These are phyloP conservation scores for Noctua comes DNA, from an alignment of 2,888 invertebrate genomes.

Conservation along the genomic window DNA sequence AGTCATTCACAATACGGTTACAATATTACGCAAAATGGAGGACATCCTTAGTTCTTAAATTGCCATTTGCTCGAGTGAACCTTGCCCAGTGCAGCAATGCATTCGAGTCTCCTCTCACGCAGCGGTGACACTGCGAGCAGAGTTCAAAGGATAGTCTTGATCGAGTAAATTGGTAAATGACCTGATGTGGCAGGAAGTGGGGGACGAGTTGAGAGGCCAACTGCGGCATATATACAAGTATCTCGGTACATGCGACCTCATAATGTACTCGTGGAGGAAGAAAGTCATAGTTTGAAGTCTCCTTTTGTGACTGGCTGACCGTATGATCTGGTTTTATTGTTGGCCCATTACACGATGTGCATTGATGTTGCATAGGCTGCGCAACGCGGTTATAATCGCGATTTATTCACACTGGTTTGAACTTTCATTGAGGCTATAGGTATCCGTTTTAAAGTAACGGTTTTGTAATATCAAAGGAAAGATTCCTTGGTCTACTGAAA, in stretches of 20 bases:
- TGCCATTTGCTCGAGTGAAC: conserved; percentile 16
- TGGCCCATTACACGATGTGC: conserved; percentile 8
- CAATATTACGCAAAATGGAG: conserved; percentile 5
- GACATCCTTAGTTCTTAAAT: background rate
- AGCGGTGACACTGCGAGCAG: conserved; percentile 60
- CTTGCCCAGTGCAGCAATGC: conserved; percentile 48
- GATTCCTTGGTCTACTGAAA: too few species aligned
- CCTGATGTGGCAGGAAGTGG: conserved; percentile 80
- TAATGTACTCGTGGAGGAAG: conserved; percentile 33
- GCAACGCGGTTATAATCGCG: background rate
- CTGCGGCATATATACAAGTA: conserved; percentile 39
- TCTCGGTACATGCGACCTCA: conserved; percentile 29
- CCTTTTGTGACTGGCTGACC: conserved; percentile 8
- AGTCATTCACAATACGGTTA: background rate
- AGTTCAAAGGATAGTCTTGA: conserved; percentile 74
- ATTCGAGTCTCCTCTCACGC: conserved; percentile 46
- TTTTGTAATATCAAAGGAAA: background rate
- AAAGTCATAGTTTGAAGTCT: conserved; percentile 34
- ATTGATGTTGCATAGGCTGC: conserved; percentile 8
- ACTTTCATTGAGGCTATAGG: background rate
- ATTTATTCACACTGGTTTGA: background rate
- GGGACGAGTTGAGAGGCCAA: conserved; percentile 71
- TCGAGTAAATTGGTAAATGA: conserved; percentile 84
- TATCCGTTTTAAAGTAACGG: background rate
- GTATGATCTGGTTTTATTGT: conserved; percentile 16